These are phyloP conservation scores for Muschampia plurimacula DNA, from an alignment of 2,888 invertebrate genomes.

Conservation along the genomic window DNA sequence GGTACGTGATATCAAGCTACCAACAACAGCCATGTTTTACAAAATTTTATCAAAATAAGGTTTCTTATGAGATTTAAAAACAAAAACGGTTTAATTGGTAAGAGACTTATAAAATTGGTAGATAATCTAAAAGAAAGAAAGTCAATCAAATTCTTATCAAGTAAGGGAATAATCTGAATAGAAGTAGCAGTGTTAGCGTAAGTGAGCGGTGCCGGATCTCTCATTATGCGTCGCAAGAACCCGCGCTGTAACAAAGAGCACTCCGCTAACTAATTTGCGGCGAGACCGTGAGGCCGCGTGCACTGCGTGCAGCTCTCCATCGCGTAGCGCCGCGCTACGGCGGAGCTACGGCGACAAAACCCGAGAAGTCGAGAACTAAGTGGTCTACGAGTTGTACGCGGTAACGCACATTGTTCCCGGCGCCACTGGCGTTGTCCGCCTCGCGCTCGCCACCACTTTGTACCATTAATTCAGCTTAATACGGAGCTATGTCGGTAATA, in stretches of 20 bases:
- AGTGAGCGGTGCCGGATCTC: neutral
- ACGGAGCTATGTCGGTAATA: neutral
- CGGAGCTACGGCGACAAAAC: conserved; percentile 2
- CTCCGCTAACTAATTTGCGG: neutral
- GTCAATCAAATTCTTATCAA: neutral
- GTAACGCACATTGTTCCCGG: neutral
- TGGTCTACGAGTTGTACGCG: neutral
- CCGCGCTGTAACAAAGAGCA: neutral
- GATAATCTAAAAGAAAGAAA: neutral
- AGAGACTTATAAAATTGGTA: neutral
- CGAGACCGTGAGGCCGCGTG: neutral
- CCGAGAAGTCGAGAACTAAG: neutral
- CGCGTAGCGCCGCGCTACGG: neutral
- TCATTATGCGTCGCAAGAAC: neutral
- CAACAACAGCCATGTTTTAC: too few species aligned
- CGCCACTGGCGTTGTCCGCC: neutral
- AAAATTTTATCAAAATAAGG: too few species aligned
- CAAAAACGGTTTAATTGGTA: too few species aligned
- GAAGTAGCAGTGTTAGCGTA: neutral
- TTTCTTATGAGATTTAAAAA: too few species aligned
- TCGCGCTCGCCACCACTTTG: conserved; percentile 16
- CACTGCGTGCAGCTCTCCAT: neutral
- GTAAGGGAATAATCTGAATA: neutral
- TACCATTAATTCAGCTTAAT: conserved; percentile 21
- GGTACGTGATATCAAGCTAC: neutral